Evolutionary conservation across 64 coral and sea anemone genomes (phyloP).

Genomic region (Actinia equina): DNA sequence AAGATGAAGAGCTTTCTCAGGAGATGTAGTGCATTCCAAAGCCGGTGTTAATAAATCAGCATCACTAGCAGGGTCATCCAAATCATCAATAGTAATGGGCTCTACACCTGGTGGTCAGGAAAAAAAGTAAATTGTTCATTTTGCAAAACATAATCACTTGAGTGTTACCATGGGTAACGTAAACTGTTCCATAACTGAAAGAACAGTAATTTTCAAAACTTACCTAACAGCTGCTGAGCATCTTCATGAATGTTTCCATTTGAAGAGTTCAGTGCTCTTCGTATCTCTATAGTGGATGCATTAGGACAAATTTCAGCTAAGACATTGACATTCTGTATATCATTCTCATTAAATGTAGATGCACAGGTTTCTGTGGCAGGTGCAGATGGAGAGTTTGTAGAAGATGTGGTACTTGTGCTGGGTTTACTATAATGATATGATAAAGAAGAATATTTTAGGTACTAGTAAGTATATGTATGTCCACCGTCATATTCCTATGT

Average conservation of each 20-base stretch:
- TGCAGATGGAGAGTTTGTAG: neutral
- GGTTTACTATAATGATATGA: conserved; percentile 1
- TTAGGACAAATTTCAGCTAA: conserved; percentile 18
- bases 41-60: conserved; percentile 9
- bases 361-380: neutral
- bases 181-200: neutral
- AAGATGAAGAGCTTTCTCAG: conserved; percentile 8
- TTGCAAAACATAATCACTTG: neutral
- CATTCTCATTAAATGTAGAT: neutral
- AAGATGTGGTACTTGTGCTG: neutral
- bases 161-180: too few species aligned
- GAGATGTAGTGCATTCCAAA: neutral
- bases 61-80: conserved; percentile 8
- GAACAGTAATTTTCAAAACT: neutral
- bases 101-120: neutral
- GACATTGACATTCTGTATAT: neutral
- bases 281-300: conserved; percentile 34
- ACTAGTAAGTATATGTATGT: neutral
- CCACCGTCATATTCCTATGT: neutral
- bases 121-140: neutral
- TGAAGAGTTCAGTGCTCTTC: conserved; percentile 16
- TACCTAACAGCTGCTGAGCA: conserved; percentile 39
- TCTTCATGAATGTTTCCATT: conserved; percentile 46
- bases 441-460: neutral
- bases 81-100: conserved; percentile 8